Base-by-base conservation (phyloP, 2,888 invertebrate species). In the Philonicus albiceps region DNA sequence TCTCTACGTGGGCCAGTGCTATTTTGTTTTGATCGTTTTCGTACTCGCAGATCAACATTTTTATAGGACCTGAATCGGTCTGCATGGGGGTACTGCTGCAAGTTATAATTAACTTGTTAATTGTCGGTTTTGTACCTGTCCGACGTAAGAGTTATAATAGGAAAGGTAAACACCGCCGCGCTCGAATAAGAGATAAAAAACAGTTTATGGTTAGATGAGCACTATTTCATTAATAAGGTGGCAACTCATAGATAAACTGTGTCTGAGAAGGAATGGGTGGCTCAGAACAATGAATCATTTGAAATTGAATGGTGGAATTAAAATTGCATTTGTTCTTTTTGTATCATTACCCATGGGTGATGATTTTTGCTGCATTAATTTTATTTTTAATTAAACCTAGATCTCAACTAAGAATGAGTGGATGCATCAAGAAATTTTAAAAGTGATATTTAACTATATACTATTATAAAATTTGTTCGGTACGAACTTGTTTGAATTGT, bases 101-200 rank as follows among this genome's bases (percentile, higher is more conserved):
- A 64, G 64, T 64, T 81, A 81, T 81, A 81, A 81, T 81, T 81
- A 81, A 81, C 53, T 55, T 81, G 81, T 81, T 81, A 81, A 81
- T 81, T 81, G 53, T 81, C 53, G 55, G 55, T 31, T 49, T 49
- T 81, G 81, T 81, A 76, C 43, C 40, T 76, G 76, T 76, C 76
- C 13, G 22, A 8, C 40, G n/a, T 8, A 49, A 27, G 49, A 81
- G 53, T 49, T 81, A 53, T 81, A 81, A 81, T 55, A 81, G 31
- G 53, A 81, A 81, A 81, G 27, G 81, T 81, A 81, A 81, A 81
- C 55, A 81, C 40, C 11, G 49, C 40, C 22, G 49, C 53, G 55
- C 16, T 81, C 11, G 16, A 74, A 19, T 34, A 74, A 34, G 74
- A 31, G n/a, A 34, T 31, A 74, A 74, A 37, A 74, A 74, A 0